Conservation (phyloP, 1,140 invertebrate species). For the Cydia splendana region DNA sequence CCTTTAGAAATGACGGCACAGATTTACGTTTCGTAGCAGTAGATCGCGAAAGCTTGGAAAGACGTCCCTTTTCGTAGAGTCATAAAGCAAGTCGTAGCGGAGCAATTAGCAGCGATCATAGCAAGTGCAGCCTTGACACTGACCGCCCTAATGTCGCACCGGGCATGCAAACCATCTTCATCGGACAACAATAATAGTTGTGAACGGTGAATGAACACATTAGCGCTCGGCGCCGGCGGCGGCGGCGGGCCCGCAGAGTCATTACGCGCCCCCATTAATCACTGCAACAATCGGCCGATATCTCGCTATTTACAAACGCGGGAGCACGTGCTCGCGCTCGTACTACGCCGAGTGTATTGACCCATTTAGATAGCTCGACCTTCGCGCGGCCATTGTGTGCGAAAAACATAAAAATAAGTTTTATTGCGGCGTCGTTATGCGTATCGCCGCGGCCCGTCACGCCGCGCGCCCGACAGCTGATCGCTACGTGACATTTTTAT, state of each 20-base stretch:
- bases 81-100: not conserved
- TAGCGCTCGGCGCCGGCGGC: constrained; percentile 49
- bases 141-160: constrained; percentile 68
- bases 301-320: constrained; percentile 79
- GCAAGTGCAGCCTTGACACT: constrained; percentile 78
- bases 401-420: constrained; percentile 80
- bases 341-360: constrained; percentile 78
- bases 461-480: constrained; percentile 71
- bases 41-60: not conserved
- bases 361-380: constrained; percentile 80
- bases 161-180: constrained; percentile 71
- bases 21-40: not conserved
- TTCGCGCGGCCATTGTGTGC: constrained; percentile 78
- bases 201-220: constrained; percentile 75
- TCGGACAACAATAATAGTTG: constrained; percentile 73
- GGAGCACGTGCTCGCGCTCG: constrained; percentile 76
- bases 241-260: constrained; percentile 54
- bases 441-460: constrained; percentile 64
- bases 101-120: constrained; percentile 58
- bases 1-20: not conserved
- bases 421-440: constrained; percentile 78
- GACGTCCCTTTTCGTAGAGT: not conserved
- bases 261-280: constrained; percentile 78
- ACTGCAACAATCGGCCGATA: constrained; percentile 79
- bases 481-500: constrained; percentile 80